Evolutionary conservation across 1,140 invertebrate species (phyloP).

Genomic region (Drosophila aff.): DNA sequence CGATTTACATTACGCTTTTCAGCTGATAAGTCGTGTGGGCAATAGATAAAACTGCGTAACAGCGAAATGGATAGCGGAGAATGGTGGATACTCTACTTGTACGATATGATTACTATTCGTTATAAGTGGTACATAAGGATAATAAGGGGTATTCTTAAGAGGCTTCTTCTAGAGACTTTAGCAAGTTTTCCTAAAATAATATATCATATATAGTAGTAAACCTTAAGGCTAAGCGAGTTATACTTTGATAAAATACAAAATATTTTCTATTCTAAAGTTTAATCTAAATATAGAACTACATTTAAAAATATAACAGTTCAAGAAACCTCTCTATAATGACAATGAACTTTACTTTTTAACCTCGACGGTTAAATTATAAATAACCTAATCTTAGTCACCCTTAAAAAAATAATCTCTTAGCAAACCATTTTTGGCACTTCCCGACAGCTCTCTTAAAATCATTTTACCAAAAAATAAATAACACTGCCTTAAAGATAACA

Average conservation of each 20-base stretch:
- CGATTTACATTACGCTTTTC: conserved; percentile 44
- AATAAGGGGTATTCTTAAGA: too few relatives aligned
- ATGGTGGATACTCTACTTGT: conserved; percentile 1
- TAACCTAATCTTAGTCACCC: not conserved
- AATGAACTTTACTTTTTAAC: not conserved
- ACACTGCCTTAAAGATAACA: conserved; percentile 1
- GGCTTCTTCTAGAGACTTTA: too few relatives aligned
- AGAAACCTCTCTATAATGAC: not conserved
- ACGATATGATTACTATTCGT: not conserved
- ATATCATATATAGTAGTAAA: not conserved
- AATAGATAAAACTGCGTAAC: conserved; percentile 39
- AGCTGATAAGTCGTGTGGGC: conserved; percentile 26
- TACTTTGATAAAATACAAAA: not conserved
- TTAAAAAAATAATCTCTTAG: too few relatives aligned
- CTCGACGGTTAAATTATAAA: not conserved
- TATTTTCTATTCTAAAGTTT: not conserved
- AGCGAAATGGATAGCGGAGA: not conserved
- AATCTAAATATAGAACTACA: not conserved
- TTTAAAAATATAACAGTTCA: not conserved
- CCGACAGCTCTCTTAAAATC: conserved; percentile 11
- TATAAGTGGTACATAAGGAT: not conserved
- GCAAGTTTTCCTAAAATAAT: not conserved
- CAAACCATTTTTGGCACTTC: not conserved
- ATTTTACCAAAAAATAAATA: not conserved
- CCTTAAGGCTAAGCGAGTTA: not conserved